These are phyloP conservation scores for Anoplius nigerrimus DNA, from an alignment of 2,888 invertebrate genomes.

Conservation along the genomic window DNA sequence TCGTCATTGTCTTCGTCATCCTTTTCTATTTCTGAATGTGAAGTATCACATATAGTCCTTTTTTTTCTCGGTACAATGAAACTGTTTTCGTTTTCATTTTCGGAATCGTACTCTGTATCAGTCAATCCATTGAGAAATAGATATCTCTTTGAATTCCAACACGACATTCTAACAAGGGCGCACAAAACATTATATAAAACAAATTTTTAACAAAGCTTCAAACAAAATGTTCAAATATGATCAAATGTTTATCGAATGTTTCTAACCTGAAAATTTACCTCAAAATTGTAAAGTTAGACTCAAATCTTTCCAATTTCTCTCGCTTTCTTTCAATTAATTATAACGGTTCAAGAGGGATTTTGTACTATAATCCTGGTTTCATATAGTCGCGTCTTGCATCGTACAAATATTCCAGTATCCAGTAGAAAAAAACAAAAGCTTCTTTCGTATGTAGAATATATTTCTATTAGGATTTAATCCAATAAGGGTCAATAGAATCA, in stretches of 20 bases:
- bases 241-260: too few relatives aligned
- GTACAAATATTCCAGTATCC: background rate
- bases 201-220: slow-evolving; percentile 17
- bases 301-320: background rate
- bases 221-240: slow-evolving; percentile 22
- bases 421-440: background rate
- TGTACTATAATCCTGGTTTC: background rate
- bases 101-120: slow-evolving; percentile 17
- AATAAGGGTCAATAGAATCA: background rate
- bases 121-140: slow-evolving; percentile 15
- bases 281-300: background rate
- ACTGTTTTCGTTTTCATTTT: slow-evolving; percentile 20
- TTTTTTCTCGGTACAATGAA: slow-evolving; percentile 18
- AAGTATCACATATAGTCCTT: slow-evolving; percentile 25
- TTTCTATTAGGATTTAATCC: background rate
- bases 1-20: slow-evolving; percentile 23
- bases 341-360: background rate
- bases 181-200: slow-evolving; percentile 17
- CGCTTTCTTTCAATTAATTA: background rate
- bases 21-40: slow-evolving; percentile 22
- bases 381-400: background rate
- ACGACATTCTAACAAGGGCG: slow-evolving; percentile 22
- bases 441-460: background rate
- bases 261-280: slow-evolving; percentile 12
- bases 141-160: slow-evolving; percentile 11